Percentiles rank a stretch among this genome's conserved stretches.
phyloP scores from a whole-genome alignment of 2,888 invertebrate species.

The Isoperla grammatica region DNA sequence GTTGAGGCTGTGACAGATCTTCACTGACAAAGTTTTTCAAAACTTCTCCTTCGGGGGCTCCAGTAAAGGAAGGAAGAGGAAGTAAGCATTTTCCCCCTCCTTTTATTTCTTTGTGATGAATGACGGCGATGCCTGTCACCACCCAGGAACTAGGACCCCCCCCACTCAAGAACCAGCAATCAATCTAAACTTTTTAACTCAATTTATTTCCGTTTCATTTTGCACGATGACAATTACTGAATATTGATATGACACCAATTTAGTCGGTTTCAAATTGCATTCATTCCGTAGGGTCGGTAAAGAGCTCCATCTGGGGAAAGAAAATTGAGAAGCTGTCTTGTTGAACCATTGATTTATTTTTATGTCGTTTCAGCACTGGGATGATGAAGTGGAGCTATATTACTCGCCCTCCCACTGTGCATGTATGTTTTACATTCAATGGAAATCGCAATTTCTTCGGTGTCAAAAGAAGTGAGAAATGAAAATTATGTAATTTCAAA shows the following conservation, averaged over 20 bases:
- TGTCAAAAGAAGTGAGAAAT: too few species aligned
- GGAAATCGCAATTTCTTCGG: too few species aligned
- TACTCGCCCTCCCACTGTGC: too few species aligned
- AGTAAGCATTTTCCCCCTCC: slow-evolving; percentile 6
- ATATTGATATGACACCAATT: slow-evolving; percentile 15
- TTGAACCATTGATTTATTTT: too few species aligned
- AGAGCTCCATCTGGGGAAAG: too few species aligned
- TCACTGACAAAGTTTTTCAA: slow-evolving; percentile 9
- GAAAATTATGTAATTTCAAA: too few species aligned
- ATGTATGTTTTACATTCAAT: too few species aligned
- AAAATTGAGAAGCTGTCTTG: too few species aligned
- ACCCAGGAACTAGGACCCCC: slow-evolving; percentile 18
- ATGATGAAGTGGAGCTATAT: too few species aligned
- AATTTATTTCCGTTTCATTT: slow-evolving; percentile 23
- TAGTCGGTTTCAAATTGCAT: background rate
- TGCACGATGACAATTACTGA: slow-evolving; percentile 10
- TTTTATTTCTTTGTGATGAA: slow-evolving; percentile 21
- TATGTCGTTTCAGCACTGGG: too few species aligned
- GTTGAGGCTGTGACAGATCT: slow-evolving; percentile 20
- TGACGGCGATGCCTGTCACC: slow-evolving; percentile 23
- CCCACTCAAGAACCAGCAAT: slow-evolving; percentile 18
- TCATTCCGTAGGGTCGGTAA: background rate
- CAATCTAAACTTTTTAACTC: slow-evolving; percentile 25
- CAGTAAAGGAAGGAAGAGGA: background rate
- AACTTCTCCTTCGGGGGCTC: background rate